Base-by-base conservation (phyloP, 2,888 invertebrate genomes). In the Drosophila quinaria region DNA sequence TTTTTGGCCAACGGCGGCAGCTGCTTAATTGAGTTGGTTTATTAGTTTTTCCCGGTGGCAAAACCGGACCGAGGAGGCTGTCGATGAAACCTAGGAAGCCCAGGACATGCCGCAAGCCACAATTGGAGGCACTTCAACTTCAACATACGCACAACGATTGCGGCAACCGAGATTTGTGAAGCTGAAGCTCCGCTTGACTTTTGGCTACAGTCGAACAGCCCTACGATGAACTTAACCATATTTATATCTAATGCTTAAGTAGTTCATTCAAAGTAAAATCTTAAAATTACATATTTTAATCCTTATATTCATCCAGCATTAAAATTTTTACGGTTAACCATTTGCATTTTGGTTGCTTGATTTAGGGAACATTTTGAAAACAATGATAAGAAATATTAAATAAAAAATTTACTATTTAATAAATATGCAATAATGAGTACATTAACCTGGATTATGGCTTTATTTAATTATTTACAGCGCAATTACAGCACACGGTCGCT, bases 11-110 rank as follows among this genome's bases (percentile, higher is more conserved):
- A 47, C 55, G 55, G 63, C 65, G 58, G 66, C 84, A 81, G 81
- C 73, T 75, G 71, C 58, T 75, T 84, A 84, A 84, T 84, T 84
- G 78, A 87, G 80, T 84, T 84, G 84, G 59, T 71, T 87, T 84
- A 81, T 84, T 84, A 81, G 81, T 84, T 87, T 70, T 67, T 54
- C 22, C n/a, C 33, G 25, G 37, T 64, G 49, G 25, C 41, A 54
- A 41, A 54, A 54, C 25, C 29, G 41, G 31, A 25, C 22, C 39
- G 25, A 62, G 55, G 17, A 52, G 37, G 31, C 59, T 42, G 51
- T 37, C 41, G 55, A 17, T 41, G 47, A 6, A 70, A 5, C 5
- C 25, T 11, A 17, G 13, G 59, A 76, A 72, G 62, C 62, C 59
- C 55, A 39, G 8, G 51, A 54, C 60, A 63, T 74, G 65, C 61